These are phyloP conservation scores for Calycopis cecrops DNA, from an alignment of 1,140 invertebrate genomes.

Conservation along the genomic window DNA sequence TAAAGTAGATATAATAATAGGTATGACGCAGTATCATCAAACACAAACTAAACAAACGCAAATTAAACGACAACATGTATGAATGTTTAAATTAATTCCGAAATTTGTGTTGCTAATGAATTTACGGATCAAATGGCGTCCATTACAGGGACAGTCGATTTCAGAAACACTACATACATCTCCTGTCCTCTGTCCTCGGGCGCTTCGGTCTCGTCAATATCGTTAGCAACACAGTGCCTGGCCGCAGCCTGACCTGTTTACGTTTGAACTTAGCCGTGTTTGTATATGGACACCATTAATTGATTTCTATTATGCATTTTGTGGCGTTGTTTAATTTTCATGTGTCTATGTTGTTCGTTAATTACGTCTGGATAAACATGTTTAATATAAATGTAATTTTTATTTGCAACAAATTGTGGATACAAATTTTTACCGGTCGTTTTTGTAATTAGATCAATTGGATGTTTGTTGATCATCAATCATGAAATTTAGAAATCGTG, in stretches of 20 bases:
- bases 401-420: no score
- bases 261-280: slow-evolving; percentile 4
- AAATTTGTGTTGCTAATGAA: slow-evolving; percentile 4
- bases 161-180: neutral
- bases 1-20: no score
- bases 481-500: no score
- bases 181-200: slow-evolving; percentile 2
- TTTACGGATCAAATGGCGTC: neutral
- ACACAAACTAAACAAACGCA: no score
- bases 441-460: no score
- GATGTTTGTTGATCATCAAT: no score
- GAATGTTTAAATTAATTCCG: neutral
- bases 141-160: slow-evolving; percentile 4
- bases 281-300: slow-evolving; percentile 5
- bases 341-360: slow-evolving; percentile 6
- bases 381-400: no score
- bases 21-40: no score
- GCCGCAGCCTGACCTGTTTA: slow-evolving; percentile 1
- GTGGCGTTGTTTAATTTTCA: slow-evolving; percentile 7
- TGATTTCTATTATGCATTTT: slow-evolving; percentile 10
- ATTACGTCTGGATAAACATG: neutral
- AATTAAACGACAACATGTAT: no score
- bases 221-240: neutral
- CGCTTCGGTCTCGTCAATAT: neutral
- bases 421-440: no score